phyloP scores from a whole-genome alignment of 1,140 invertebrate species.

The Trigoniulus corallinus region DNA sequence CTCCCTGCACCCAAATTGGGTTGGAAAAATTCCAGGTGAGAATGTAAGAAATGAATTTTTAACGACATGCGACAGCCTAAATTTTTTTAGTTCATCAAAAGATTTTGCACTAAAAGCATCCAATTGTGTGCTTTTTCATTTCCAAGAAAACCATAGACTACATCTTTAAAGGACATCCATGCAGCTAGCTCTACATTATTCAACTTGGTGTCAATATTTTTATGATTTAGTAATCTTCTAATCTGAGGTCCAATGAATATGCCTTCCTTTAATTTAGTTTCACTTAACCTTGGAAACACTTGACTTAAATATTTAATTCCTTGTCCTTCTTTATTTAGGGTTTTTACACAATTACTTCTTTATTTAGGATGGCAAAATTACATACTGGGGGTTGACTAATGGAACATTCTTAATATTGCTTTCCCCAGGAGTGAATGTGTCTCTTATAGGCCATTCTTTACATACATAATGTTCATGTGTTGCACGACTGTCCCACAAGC shows the following conservation, averaged over 20 bases:
- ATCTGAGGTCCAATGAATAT: no score
- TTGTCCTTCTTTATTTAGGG: conserved; percentile 12
- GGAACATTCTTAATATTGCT: conserved; percentile 6
- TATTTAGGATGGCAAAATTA: conserved; percentile 9
- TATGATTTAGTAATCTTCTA: conserved; percentile 4
- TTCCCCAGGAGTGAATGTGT: conserved; percentile 2
- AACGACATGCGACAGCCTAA: conserved; percentile 10
- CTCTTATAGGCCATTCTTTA: conserved; percentile 10
- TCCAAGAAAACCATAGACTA: not conserved
- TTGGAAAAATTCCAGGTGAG: conserved; percentile 23
- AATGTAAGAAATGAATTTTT: no score
- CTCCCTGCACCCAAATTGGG: conserved; percentile 14
- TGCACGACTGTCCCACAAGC: no score
- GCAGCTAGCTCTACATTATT: not conserved
- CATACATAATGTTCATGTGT: no score
- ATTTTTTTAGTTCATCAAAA: not conserved
- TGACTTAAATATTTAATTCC: conserved; percentile 15
- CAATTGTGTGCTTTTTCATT: not conserved
- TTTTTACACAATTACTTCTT: no score
- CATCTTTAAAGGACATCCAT: not conserved
- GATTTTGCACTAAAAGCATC: not conserved
- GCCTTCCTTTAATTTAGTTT: no score
- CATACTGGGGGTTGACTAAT: no score
- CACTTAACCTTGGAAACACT: no score
- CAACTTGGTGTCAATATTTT: not conserved